Percentiles rank a stretch among this genome's conserved stretches.
These are phyloP conservation scores for Grallaria varia DNA, from an alignment of 2,113 vertebrate species.

Conservation along the genomic window DNA sequence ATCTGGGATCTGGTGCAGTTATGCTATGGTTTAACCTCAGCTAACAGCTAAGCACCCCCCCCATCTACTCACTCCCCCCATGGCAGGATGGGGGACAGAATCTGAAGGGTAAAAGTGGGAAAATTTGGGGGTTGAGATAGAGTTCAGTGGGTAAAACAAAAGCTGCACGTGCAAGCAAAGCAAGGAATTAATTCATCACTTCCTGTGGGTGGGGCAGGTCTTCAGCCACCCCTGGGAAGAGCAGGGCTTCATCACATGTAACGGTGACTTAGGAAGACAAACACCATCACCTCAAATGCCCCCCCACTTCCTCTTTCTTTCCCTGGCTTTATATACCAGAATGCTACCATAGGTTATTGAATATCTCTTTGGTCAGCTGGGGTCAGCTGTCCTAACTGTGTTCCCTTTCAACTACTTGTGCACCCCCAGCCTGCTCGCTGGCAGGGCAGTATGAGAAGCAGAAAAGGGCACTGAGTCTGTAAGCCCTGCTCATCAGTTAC, in stretches of 20 bases:
- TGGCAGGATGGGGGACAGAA: neutral
- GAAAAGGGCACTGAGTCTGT: neutral
- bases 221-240: neutral
- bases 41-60: neutral
- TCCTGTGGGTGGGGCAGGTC: neutral
- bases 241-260: neutral
- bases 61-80: neutral
- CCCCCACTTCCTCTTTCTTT: neutral
- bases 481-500: neutral
- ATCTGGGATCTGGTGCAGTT: neutral
- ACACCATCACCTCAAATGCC: rapidly evolving
- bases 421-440: no score
- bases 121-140: neutral
- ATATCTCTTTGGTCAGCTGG: neutral
- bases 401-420: neutral
- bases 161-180: neutral
- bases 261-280: neutral
- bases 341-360: neutral
- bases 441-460: neutral
- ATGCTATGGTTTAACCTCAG: neutral
- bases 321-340: neutral
- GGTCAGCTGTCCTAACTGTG: neutral
- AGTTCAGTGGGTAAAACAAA: neutral
- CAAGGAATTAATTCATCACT: neutral
- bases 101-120: neutral